Evolutionary conservation across 2,113 vertebrate species (phyloP), one percentile per base, ranked within the genome.

Genomic region (Hemichromis elongatus): DNA sequence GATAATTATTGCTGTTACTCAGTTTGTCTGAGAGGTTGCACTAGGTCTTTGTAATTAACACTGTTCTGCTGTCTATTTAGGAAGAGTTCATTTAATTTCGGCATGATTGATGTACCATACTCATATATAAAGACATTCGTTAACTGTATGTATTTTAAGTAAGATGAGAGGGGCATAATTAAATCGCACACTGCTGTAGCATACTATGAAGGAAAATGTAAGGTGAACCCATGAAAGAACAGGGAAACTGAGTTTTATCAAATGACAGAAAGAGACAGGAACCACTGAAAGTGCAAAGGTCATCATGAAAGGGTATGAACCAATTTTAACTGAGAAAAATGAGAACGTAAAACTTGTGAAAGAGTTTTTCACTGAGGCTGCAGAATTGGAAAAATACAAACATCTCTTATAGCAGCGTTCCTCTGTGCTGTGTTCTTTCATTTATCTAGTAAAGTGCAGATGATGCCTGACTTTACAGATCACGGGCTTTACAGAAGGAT

Each of bases 141-240:
- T 16, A 12, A 28, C 54, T 55, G 13, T n/a, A 35, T 47, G 86
- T 93, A 92, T 94, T 94, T 93, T 89, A 55, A 82, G 83, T 70
- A 82, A 37, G 77, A 86, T 56, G 82, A 86, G 73, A 56, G 40
- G 45, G 82, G 57, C 80, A 21, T 93, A 95, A 96, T 96, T 95
- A 93, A 92, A 90, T 80, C 47, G 75, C 53, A 37, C 80, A 77
- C 37, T 85, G 81, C 82, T 80, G 30, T 57, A 59, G 66, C 61
- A 70, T 80, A 86, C 53, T 83, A 77, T 70, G 28, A 47, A 85
- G 86, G 77, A n/a, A 13, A 28, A 28, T 50, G n/a, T 35, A 81
- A 42, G 73, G 63, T 79, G 19, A 88, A 56, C 33, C 61, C 87
- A 83, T 68, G 87, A 91, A 42, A 45, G 77, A 66, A 24, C 9